phyloP scores from a whole-genome alignment of 2,888 invertebrate genomes.

The Neocrepidodera transversa region DNA sequence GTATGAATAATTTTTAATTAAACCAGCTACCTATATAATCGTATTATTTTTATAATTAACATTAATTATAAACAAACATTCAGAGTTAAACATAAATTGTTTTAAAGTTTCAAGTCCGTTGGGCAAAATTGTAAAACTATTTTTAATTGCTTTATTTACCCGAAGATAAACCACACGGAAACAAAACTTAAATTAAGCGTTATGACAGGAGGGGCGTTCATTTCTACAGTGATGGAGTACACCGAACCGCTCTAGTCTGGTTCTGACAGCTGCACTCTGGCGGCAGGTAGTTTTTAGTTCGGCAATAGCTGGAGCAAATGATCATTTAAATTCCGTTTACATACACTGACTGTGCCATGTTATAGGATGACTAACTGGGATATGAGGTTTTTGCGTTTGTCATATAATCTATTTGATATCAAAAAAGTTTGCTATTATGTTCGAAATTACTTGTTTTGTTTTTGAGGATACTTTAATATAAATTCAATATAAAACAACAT shows the following conservation, averaged over 20 bases:
- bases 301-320: constrained; percentile 33
- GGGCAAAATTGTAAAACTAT: constrained; percentile 6
- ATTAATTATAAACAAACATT: too few relatives aligned
- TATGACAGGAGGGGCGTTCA: constrained; percentile 33
- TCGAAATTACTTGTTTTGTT: too few relatives aligned
- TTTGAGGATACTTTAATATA: too few relatives aligned
- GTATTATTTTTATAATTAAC: too few relatives aligned
- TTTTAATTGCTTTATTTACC: constrained; percentile 24
- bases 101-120: neutral
- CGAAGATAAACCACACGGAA: constrained; percentile 35
- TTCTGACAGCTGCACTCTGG: constrained; percentile 36
- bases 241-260: constrained; percentile 34
- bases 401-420: constrained; percentile 26
- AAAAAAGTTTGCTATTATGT: constrained; percentile 21
- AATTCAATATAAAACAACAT: too few relatives aligned
- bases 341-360: constrained; percentile 21
- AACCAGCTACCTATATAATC: too few relatives aligned
- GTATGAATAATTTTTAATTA: too few relatives aligned
- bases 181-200: constrained; percentile 42
- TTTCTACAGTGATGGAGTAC: constrained; percentile 34
- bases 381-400: constrained; percentile 29
- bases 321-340: constrained; percentile 31
- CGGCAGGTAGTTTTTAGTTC: constrained; percentile 41
- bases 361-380: constrained; percentile 8
- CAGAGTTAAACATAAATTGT: too few relatives aligned